These are phyloP conservation scores for Pempheris klunzingeri DNA, from an alignment of 2,797 vertebrate species.

Conservation along the genomic window DNA sequence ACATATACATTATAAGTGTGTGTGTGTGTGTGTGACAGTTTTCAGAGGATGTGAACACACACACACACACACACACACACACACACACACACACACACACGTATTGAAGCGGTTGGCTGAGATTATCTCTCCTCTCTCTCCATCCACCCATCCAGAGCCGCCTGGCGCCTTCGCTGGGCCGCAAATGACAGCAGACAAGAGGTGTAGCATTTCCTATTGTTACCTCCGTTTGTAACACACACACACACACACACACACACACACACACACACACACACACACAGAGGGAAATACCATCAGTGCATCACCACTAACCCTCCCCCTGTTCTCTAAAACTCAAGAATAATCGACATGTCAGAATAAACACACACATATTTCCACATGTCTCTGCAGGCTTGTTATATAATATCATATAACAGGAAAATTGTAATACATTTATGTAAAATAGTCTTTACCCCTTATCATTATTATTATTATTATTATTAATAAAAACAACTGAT, in stretches of 20 bases:
- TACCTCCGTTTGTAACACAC: slow-evolving; percentile 38
- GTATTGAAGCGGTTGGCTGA: slow-evolving; percentile 57
- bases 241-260: slow-evolving; percentile 26
- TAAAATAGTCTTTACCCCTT: too few relatives aligned
- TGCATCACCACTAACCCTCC: background rate
- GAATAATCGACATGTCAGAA: background rate
- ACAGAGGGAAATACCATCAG: background rate
- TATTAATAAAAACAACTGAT: background rate
- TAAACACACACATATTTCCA: background rate
- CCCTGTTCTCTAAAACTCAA: background rate
- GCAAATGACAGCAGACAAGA: slow-evolving; percentile 81
- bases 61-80: background rate
- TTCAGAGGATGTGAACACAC: too few relatives aligned
- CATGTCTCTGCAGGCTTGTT: background rate
- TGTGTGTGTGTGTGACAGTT: too few relatives aligned
- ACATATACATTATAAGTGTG: background rate
- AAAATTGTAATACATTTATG: background rate
- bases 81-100: background rate
- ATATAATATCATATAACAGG: background rate
- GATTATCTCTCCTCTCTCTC: slow-evolving; percentile 70
- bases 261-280: background rate
- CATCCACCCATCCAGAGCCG: slow-evolving; percentile 77
- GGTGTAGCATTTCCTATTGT: slow-evolving; percentile 84
- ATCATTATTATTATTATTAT: too few relatives aligned
- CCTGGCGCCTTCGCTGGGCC: slow-evolving; percentile 80